Evolutionary conservation across 2,113 vertebrate genomes (phyloP).

Genomic region (Tragelaphus scriptus): DNA sequence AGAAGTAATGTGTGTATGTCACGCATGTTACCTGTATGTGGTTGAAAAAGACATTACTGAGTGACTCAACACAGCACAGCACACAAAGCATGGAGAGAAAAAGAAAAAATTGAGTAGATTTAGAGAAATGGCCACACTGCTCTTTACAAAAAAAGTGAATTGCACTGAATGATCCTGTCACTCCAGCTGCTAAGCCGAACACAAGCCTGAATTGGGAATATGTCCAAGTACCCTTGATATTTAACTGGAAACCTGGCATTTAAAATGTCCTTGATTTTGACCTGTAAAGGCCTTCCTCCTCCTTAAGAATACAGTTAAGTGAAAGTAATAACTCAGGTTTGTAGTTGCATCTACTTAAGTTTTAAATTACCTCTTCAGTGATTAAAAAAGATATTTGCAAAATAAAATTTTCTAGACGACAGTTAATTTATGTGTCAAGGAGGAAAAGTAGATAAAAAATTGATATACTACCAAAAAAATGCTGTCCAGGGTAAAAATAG

Average conservation of each 20-base stretch:
- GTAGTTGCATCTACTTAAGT: conserved; percentile 72
- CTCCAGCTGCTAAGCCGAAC: neutral
- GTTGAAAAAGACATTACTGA: neutral
- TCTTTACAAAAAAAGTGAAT: neutral
- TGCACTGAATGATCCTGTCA: neutral
- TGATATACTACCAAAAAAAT: neutral
- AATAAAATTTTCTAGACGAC: neutral
- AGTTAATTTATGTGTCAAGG: neutral
- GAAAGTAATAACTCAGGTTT: conserved; percentile 77
- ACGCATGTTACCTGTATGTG: neutral
- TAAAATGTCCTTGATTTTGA: neutral
- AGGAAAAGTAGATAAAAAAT: neutral
- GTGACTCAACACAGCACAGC: neutral
- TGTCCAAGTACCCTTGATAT: neutral
- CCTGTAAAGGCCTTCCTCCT: neutral
- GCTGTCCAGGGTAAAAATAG: neutral
- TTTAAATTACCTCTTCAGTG: conserved; percentile 63
- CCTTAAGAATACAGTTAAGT: neutral
- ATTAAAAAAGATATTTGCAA: conserved; percentile 48
- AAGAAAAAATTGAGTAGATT: neutral
- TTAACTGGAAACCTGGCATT: neutral
- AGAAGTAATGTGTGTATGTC: neutral
- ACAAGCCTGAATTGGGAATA: neutral
- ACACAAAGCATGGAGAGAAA: neutral
- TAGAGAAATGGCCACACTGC: neutral